Percentiles rank a stretch among this genome's conserved stretches.
phyloP scores from a whole-genome alignment of 1,140 invertebrate species.

The Scaptomyza montana region DNA sequence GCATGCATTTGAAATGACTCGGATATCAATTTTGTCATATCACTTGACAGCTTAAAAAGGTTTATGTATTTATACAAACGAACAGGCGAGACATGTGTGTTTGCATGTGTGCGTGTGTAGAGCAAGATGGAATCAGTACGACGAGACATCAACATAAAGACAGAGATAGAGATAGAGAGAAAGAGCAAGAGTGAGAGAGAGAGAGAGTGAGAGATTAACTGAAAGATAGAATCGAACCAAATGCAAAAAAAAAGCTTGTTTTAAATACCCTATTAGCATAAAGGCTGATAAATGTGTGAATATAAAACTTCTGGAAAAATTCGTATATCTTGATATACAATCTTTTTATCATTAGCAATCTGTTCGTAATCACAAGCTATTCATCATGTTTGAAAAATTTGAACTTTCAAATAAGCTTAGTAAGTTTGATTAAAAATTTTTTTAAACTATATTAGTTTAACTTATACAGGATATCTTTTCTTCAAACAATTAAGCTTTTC shows the following conservation, averaged over 20 bases:
- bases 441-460: too few relatives aligned
- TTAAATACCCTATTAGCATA: neutral
- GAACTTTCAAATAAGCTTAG: too few relatives aligned
- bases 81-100: slow-evolving; percentile 40
- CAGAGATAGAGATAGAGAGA: neutral
- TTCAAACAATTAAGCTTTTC: neutral
- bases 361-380: too few relatives aligned
- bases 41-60: slow-evolving; percentile 82
- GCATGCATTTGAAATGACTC: slow-evolving; percentile 82
- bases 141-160: neutral
- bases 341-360: too few relatives aligned
- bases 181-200: too few relatives aligned
- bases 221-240: neutral
- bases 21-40: slow-evolving; percentile 83
- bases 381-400: too few relatives aligned
- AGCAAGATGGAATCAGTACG: slow-evolving; percentile 9
- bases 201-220: neutral
- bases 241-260: neutral
- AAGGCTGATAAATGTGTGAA: neutral
- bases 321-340: too few relatives aligned
- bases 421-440: neutral
- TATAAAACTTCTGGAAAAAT: neutral
- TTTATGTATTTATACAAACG: slow-evolving; percentile 80
- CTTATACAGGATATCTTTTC: slow-evolving; percentile 2
- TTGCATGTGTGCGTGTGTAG: neutral